phyloP scores from a whole-genome alignment of 2,797 vertebrate species.

The Fistularia tabacaria region DNA sequence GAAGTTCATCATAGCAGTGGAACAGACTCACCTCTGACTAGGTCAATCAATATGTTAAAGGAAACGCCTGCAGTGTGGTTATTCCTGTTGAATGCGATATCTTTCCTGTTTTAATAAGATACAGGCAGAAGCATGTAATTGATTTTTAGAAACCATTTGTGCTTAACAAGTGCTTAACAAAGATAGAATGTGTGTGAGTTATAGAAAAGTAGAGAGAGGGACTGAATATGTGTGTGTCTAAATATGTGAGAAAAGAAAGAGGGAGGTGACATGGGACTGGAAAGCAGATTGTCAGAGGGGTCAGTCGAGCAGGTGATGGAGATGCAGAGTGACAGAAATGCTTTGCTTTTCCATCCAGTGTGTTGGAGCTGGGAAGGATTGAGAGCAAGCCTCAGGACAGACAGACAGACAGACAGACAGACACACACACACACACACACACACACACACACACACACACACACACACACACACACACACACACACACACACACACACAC shows the following conservation, averaged over 20 bases:
- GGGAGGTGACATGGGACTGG: constrained; percentile 35
- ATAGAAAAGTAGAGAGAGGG: neutral
- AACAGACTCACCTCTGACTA: constrained; percentile 67
- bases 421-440: constrained; percentile 16
- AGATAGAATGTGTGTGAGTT: constrained; percentile 15
- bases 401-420: constrained; percentile 7
- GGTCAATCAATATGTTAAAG: constrained; percentile 46
- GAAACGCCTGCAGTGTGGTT: constrained; percentile 41
- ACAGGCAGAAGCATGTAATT: constrained; percentile 19
- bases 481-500: too few relatives aligned
- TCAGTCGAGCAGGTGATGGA: constrained; percentile 58
- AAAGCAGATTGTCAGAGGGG: constrained; percentile 60
- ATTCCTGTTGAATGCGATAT: constrained; percentile 48
- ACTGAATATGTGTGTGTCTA: constrained; percentile 4
- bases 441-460: constrained; percentile 16
- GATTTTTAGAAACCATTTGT: constrained; percentile 22
- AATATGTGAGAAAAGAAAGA: constrained; percentile 4
- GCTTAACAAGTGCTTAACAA: constrained; percentile 10
- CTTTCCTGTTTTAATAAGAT: constrained; percentile 20
- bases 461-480: constrained; percentile 1
- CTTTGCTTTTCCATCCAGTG: constrained; percentile 65
- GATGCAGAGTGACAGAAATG: constrained; percentile 73
- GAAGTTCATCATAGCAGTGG: constrained; percentile 35
- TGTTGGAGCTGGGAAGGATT: constrained; percentile 55
- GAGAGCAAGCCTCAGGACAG: constrained; percentile 44